Conservation (phyloP, 2,797 vertebrate genomes). For the Anguilla anguilla region DNA sequence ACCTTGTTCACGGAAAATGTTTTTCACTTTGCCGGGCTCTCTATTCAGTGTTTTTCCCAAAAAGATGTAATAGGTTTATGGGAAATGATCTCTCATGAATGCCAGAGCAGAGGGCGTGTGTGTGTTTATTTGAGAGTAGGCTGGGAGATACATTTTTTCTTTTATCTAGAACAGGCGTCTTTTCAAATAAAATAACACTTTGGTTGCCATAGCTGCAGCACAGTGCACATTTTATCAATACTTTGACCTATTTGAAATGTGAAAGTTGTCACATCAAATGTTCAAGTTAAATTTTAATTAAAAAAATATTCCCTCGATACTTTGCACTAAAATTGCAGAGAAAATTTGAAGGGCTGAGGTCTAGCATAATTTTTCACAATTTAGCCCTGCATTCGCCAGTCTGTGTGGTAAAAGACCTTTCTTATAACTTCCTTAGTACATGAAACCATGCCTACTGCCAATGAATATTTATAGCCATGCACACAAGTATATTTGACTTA, state of each 20-base stretch:
- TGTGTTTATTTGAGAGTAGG: slow-evolving; percentile 7
- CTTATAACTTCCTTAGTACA: neutral
- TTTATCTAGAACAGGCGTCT: neutral
- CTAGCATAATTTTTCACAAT: neutral
- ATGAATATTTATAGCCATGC: slow-evolving; percentile 25
- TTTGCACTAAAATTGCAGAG: neutral
- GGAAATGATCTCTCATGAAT: slow-evolving; percentile 26
- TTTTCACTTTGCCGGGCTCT: slow-evolving; percentile 8
- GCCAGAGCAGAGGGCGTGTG: neutral
- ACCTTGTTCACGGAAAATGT: slow-evolving; percentile 30
- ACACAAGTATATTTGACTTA: slow-evolving; percentile 21
- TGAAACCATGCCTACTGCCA: slow-evolving; percentile 25
- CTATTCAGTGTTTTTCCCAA: slow-evolving; percentile 10
- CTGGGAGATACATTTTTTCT: neutral
- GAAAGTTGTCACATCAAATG: neutral
- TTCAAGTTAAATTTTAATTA: neutral
- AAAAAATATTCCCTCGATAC: neutral
- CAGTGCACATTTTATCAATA: neutral
- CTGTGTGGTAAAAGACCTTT: neutral
- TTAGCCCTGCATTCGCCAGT: neutral
- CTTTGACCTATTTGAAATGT: neutral
- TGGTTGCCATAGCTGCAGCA: neutral
- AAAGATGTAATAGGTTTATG: slow-evolving; percentile 29
- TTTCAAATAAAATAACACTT: neutral
- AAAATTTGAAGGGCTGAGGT: neutral